These are phyloP conservation scores for Polia nebulosa DNA, from an alignment of 2,888 invertebrate genomes.

Conservation along the genomic window DNA sequence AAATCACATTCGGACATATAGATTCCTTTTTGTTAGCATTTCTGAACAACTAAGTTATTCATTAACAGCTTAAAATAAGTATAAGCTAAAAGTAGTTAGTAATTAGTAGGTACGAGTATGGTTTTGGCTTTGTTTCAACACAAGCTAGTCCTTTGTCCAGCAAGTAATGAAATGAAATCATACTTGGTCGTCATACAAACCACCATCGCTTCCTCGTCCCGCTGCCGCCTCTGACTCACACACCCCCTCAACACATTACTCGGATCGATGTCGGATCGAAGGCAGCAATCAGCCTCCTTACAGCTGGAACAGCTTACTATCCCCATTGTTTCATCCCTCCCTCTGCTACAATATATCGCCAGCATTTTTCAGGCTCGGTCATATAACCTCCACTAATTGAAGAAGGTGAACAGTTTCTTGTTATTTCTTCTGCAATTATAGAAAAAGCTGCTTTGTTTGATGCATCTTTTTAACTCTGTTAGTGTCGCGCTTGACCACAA, in stretches of 20 bases:
- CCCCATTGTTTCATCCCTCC: conserved; percentile 64
- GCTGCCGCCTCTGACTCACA: conserved; percentile 26
- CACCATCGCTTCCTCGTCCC: not conserved
- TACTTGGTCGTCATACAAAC: not conserved
- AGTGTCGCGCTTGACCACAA: no score
- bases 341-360: conserved; percentile 54
- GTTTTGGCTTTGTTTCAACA: no score
- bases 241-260: conserved; percentile 69
- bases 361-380: conserved; percentile 60
- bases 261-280: conserved; percentile 87
- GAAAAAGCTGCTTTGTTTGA: not conserved
- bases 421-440: conserved; percentile 43
- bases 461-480: no score
- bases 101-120: no score
- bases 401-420: conserved; percentile 19
- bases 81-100: no score
- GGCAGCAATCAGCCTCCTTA: conserved; percentile 79
- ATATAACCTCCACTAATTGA: conserved; percentile 44
- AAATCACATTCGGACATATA: no score
- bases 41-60: no score
- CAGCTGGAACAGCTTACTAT: conserved; percentile 73
- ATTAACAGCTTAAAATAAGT: no score
- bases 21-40: no score
- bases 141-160: no score
- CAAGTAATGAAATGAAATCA: not conserved